A percentile compares a stretch with the other conserved stretches of the same genome.
Conservation (phyloP, 2,113 vertebrate genomes). For the Pristiophorus japonicus region DNA sequence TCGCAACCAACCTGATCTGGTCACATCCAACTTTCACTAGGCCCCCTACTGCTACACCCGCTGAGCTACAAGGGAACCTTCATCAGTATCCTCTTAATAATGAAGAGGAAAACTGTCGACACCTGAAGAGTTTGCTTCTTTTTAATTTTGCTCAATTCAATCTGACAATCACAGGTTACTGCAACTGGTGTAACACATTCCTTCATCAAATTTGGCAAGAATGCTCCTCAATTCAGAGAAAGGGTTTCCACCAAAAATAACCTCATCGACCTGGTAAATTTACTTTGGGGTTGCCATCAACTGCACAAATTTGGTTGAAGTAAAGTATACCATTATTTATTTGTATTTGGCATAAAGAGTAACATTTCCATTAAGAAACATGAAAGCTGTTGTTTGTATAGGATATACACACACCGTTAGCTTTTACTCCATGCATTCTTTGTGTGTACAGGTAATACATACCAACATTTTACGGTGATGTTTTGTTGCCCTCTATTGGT, state of each 20-base stretch:
- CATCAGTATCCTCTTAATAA: not conserved
- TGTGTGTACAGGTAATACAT: not conserved
- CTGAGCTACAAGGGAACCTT: not conserved
- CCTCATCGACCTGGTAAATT: not conserved
- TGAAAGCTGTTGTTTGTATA: not conserved
- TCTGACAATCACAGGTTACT: not conserved
- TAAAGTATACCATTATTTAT: not conserved
- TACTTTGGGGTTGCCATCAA: not conserved
- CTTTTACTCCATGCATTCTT: not conserved
- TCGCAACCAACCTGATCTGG: not conserved
- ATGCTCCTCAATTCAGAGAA: not conserved
- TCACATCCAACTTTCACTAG: not conserved
- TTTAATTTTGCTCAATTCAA: not conserved
- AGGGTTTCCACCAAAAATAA: not conserved
- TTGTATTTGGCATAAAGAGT: not conserved
- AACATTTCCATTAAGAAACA: not conserved
- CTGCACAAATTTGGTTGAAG: not conserved
- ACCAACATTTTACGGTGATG: not conserved
- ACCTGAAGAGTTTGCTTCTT: not conserved
- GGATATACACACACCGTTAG: not conserved
- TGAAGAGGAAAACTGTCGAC: not conserved
- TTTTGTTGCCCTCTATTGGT: slow-evolving; percentile 28
- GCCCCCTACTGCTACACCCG: not conserved
- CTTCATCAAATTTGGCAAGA: not conserved
- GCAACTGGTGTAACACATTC: not conserved